Evolutionary conservation across 2,888 invertebrate genomes (phyloP), one percentile per base, ranked within the genome.

Genomic region (Drosophila mulleri): DNA sequence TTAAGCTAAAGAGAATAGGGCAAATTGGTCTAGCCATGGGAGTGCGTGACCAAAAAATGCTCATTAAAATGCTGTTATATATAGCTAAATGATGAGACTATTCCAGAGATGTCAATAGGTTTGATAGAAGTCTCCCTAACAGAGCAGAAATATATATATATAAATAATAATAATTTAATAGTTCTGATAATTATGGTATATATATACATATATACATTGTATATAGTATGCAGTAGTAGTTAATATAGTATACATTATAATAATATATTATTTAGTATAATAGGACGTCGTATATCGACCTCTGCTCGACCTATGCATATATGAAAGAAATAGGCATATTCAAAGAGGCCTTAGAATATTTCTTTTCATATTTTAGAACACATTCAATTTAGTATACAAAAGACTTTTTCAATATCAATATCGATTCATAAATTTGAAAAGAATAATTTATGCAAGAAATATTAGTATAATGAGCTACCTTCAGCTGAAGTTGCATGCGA

Each of bases 1-100:
- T 56, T 66, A 53, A n/a, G 56, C 23, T 47, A 56, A 50, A n/a
- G 63, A 58, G 45, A 23, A 18, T 62, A 59, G 18, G 18, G 2
- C 57, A 35, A 20, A 9, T 20, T 23, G 20, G 5, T 39, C 12
- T 11, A 56, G 23, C 37, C 3, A 1, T 7, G 3, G n/a, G 9
- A 29, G 35, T 23, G 37, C 35, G 6, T 8, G 45, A 58, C 44
- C 18, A 23, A 3, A 0, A 62, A 29, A 67, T 73, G 41, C 67
- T 23, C 29, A 48, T 48, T 48, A 26, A 47, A 47, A 23, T 45
- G 23, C 0, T 45, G 6, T 23, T 12, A 23, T 14, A 23, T 23
- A 2, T 3, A 8, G 45, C 14, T 45, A 14, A 23, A 23, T 16
- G 23, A 7, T 1, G 12, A 3, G 44, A 16, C 2, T 39, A 16